These are phyloP conservation scores for Choloepus didactylus DNA, from an alignment of 2,797 vertebrate species.

Conservation along the genomic window DNA sequence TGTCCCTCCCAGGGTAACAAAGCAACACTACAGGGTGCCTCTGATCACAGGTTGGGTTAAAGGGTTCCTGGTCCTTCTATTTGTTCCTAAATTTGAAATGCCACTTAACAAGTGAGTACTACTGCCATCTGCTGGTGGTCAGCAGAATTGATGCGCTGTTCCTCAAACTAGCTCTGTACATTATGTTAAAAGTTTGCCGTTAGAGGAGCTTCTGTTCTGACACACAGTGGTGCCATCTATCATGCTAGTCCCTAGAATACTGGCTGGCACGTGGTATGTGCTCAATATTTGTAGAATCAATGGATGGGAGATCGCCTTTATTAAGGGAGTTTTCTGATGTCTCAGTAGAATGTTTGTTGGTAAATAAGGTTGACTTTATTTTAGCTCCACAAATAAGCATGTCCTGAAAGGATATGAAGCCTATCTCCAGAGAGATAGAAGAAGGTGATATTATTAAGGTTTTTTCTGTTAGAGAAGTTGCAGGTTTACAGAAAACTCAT, in stretches of 20 bases:
- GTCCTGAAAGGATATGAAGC: no score
- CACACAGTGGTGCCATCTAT: rapidly evolving
- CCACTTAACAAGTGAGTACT: not conserved
- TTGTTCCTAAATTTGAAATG: not conserved
- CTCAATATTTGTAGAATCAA: not conserved
- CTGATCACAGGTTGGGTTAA: not conserved
- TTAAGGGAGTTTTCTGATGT: not conserved
- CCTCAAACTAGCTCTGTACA: not conserved
- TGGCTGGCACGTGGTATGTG: not conserved
- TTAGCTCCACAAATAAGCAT: not conserved
- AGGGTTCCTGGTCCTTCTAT: not conserved
- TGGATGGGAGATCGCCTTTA: not conserved
- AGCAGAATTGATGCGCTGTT: not conserved
- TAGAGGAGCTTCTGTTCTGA: not conserved
- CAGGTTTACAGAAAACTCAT: no score
- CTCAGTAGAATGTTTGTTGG: not conserved
- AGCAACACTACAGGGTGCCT: not conserved
- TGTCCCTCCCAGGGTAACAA: not conserved
- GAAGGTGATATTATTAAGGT: no score
- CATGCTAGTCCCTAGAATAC: not conserved
- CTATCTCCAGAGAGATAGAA: no score
- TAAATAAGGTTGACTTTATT: not conserved
- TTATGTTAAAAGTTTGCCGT: not conserved
- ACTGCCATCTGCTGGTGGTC: conserved; percentile 59
- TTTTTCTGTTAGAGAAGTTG: no score